Evolutionary conservation across 2,113 vertebrate genomes (phyloP), one percentile per base, ranked within the genome.

Genomic region (Raja brachyura): DNA sequence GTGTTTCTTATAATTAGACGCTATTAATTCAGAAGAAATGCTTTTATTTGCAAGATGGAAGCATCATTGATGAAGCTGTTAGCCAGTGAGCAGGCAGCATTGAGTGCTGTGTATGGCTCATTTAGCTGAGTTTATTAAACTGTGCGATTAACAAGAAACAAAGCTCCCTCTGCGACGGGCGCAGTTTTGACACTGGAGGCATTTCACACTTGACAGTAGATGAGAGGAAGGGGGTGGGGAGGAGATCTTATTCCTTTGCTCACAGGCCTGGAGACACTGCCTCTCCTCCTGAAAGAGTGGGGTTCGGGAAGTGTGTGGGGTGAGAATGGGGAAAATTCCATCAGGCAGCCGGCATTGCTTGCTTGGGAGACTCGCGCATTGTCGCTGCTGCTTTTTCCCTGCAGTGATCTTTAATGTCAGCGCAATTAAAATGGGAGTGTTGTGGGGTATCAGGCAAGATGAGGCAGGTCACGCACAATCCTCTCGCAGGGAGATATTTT

Each of bases 111-210:
- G 95, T 96, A 97, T 95, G 97, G 96, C 96, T 97, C 97, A 97
- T 97, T 97, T 97, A 97, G 96, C 97, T 97, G 97, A 97, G 96
- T 97, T 97, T 97, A 97, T 97, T 97, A 97, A 97, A 97, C 97
- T 97, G 97, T 96, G 97, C 97, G 97, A 97, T 97, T 97, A 97
- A 92, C 90, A 92, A 74, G 90, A 92, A 92, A 92, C 33, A 39
- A 92, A 74, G 90, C 20, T 70, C 48, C 39, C 66, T 73, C 70
- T 92, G 20, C 39, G 11, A 73, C 54, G 39, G 39, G 90, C 48
- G 54, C 68, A 14, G 90, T 39, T 92, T 28, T 14, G 20, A 54
- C 66, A 92, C 68, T 70, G 33, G 90, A 73, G 90, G 68, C 66
- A 92, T 48, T 92, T 73, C 20, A 92, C 90, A 92, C 33, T 74